Conservation (phyloP, 2,797 vertebrate species). For the Paramormyrops hopkinsi region DNA sequence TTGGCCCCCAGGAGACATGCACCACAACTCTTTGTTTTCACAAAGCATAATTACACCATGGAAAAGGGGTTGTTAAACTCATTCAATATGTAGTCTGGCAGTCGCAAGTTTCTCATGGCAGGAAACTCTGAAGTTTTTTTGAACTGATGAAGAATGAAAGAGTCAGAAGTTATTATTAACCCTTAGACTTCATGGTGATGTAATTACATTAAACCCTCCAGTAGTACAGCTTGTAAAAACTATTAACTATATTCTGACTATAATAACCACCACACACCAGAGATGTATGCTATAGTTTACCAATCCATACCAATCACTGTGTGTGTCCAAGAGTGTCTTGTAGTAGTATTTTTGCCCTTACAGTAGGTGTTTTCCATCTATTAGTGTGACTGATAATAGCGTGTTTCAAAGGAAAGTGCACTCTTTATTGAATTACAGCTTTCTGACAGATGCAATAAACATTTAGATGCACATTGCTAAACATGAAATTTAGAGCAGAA, state of each 20-base stretch:
- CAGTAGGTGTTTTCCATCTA: background rate
- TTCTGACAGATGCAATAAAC: background rate
- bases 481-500: background rate
- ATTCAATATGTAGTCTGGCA: background rate
- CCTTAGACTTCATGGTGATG: background rate
- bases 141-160: background rate
- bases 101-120: background rate
- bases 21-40: background rate
- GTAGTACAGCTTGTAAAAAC: background rate
- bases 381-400: background rate
- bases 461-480: background rate
- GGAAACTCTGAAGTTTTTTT: background rate
- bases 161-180: background rate
- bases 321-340: background rate
- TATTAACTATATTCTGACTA: background rate
- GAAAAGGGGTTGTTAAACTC: background rate
- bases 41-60: background rate
- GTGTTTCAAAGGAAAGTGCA: background rate
- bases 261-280: background rate
- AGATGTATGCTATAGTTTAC: background rate
- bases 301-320: background rate
- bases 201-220: background rate
- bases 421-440: background rate
- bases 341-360: background rate
- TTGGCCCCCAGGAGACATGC: background rate